A percentile compares a stretch with the other conserved stretches of the same genome.
These are phyloP conservation scores for Petroica traversi DNA, from an alignment of 2,113 vertebrate species.

Conservation along the genomic window DNA sequence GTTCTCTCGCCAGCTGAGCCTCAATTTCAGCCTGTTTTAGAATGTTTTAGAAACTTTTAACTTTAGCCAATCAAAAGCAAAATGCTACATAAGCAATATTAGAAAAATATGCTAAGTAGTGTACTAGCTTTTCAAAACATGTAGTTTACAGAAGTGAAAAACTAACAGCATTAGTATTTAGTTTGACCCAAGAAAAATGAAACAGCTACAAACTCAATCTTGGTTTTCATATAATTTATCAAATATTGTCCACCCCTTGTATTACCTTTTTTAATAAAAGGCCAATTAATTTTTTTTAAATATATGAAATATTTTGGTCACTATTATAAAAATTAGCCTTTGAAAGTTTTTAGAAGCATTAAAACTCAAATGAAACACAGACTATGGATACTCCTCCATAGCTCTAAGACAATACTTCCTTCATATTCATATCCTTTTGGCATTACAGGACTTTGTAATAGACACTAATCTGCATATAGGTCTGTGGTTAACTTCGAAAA, in stretches of 20 bases:
- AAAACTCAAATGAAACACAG: not conserved
- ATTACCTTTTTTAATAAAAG: not conserved
- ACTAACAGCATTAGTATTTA: not conserved
- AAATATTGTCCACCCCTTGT: not conserved
- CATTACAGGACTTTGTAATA: not conserved
- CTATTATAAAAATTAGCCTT: not conserved
- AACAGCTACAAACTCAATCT: not conserved
- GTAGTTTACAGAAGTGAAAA: not conserved
- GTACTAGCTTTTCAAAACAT: not conserved
- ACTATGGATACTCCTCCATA: not conserved
- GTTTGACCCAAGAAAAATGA: not conserved
- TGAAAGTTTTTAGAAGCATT: not conserved
- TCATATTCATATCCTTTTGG: not conserved
- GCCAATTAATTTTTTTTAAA: not conserved
- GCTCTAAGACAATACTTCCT: not conserved
- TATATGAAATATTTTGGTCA: not conserved
- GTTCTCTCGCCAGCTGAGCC: slow-evolving; percentile 83
- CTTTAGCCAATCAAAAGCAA: not conserved
- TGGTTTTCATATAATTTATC: not conserved
- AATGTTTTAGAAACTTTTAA: not conserved
- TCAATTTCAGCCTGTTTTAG: slow-evolving; percentile 87
- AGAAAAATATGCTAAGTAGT: not conserved
- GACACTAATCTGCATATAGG: not conserved
- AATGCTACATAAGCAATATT: not conserved
- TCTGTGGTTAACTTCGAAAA: not conserved